Conservation (phyloP, 2,888 invertebrate genomes). For the Eupeodes latifasciatus region DNA sequence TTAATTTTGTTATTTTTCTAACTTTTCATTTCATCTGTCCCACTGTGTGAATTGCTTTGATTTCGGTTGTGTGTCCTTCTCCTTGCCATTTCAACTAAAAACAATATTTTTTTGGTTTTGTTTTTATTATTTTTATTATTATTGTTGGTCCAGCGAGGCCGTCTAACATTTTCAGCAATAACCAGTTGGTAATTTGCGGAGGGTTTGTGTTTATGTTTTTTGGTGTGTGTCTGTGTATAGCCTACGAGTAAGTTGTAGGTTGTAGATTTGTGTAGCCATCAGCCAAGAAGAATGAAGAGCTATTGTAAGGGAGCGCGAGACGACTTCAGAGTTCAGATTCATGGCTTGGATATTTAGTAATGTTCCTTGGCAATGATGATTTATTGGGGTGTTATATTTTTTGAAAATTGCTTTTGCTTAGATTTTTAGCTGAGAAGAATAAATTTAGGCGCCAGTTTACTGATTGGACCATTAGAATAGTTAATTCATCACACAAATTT, state of each 20-base stretch:
- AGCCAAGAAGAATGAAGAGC: no score
- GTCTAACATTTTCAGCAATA: slow-evolving; percentile 49
- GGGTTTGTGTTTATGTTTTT: slow-evolving; percentile 61
- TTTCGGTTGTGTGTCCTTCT: slow-evolving; percentile 56
- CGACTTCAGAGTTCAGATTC: background rate
- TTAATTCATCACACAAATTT: slow-evolving; percentile 9
- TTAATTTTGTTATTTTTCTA: background rate
- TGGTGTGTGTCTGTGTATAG: background rate
- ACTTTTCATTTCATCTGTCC: background rate
- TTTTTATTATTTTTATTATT: background rate
- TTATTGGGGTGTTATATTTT: slow-evolving; percentile 38
- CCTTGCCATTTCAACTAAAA: slow-evolving; percentile 45
- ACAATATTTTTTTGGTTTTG: slow-evolving; percentile 38
- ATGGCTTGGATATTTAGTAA: background rate
- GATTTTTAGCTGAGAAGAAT: background rate
- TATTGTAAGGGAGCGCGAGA: slow-evolving; percentile 9
- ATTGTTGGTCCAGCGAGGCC: slow-evolving; percentile 46
- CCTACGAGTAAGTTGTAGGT: no score
- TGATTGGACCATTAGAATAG: slow-evolving; percentile 19
- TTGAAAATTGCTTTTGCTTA: slow-evolving; percentile 8
- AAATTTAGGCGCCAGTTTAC: slow-evolving; percentile 23
- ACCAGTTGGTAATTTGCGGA: slow-evolving; percentile 57
- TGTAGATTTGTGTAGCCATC: no score
- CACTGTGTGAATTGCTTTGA: background rate
- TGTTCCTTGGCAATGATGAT: slow-evolving; percentile 48